These are phyloP conservation scores for Drosophila kikkawai DNA, from an alignment of 1,140 invertebrate species.

Conservation along the genomic window DNA sequence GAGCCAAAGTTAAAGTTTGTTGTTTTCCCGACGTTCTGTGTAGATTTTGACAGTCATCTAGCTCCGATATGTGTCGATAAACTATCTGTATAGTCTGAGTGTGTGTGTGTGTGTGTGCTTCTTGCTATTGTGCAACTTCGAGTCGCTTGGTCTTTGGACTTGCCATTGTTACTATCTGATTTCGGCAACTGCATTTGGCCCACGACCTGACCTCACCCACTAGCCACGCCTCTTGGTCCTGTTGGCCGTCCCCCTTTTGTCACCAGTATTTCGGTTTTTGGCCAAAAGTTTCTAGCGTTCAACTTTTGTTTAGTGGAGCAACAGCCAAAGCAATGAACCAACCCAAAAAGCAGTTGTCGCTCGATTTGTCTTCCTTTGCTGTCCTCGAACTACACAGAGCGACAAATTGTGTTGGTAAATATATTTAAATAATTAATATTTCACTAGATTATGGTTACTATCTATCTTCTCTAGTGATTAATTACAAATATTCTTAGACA, in stretches of 20 bases:
- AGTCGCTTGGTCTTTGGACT: constrained; percentile 42
- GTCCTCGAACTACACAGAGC: constrained; percentile 1
- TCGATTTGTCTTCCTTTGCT: constrained; percentile 63
- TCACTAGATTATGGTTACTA: no score
- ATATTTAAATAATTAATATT: no score
- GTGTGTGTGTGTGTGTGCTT: background rate
- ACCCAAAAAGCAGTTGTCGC: constrained; percentile 67
- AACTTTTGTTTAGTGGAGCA: constrained; percentile 65
- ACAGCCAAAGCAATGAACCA: constrained; percentile 59
- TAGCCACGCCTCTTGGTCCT: background rate
- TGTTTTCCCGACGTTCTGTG: constrained; percentile 44
- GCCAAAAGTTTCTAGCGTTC: constrained; percentile 65
- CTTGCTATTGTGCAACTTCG: constrained; percentile 6
- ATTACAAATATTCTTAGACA: no score
- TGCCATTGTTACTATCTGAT: constrained; percentile 56
- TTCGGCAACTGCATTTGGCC: constrained; percentile 67
- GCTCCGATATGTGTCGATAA: constrained; percentile 60
- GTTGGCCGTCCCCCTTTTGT: constrained; percentile 25
- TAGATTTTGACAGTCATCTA: constrained; percentile 54
- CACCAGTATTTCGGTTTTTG: constrained; percentile 52
- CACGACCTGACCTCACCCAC: constrained; percentile 52
- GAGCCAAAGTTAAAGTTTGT: constrained; percentile 47
- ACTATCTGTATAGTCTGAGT: constrained; percentile 17
- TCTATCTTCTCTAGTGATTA: no score
- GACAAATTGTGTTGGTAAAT: background rate